Conservation (phyloP, 2,797 vertebrate species). For the Spinus pinus region DNA sequence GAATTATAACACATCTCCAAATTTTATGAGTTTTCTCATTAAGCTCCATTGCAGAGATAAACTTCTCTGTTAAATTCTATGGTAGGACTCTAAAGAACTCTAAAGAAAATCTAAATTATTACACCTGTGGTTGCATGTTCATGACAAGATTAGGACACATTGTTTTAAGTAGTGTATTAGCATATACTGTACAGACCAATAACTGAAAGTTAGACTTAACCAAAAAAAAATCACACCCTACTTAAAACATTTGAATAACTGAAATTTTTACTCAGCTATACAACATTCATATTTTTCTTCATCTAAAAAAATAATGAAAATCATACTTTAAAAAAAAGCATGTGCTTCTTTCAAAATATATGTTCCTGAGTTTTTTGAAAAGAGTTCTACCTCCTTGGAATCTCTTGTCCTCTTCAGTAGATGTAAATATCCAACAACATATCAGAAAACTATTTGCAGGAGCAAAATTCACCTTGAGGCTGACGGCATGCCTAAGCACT, state of each 20-base stretch:
- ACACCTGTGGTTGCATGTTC: background rate
- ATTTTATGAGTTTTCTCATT: constrained; percentile 46
- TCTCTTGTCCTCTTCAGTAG: background rate
- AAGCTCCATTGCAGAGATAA: constrained; percentile 20
- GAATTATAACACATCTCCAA: background rate
- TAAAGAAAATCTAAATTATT: constrained; percentile 33
- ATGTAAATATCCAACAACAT: background rate
- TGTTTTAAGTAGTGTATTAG: background rate
- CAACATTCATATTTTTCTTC: background rate
- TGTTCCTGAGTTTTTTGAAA: background rate
- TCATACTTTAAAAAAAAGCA: accelerated
- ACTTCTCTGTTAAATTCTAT: constrained; percentile 28
- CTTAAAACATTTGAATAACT: background rate
- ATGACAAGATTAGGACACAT: background rate
- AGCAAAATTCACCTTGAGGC: background rate
- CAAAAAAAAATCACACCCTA: background rate
- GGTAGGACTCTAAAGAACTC: constrained; percentile 6
- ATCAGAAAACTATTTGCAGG: background rate
- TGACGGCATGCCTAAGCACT: background rate
- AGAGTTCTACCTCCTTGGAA: background rate
- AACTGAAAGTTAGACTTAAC: background rate
- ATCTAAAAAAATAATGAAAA: background rate
- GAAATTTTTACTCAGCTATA: background rate
- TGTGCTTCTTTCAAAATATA: background rate
- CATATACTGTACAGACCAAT: background rate